Base-by-base conservation (phyloP, 2,797 vertebrate genomes). In the Aeoliscus strigatus region DNA sequence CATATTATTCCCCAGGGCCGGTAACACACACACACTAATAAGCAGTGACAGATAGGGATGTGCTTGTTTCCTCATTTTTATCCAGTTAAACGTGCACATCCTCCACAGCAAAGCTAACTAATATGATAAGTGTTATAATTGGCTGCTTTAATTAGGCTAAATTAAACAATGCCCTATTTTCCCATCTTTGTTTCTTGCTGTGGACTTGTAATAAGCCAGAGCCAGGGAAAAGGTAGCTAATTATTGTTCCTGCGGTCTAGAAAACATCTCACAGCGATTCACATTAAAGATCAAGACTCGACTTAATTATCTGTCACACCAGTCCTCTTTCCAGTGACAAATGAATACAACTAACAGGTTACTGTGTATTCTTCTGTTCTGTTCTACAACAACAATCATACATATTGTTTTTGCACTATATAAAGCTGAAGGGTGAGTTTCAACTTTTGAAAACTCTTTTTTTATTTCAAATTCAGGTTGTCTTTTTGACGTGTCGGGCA, bases 61-160 rank as follows among this genome's bases (percentile, higher is more conserved):
- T 73, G 26, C 61, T 65, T 58, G 53, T 67, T 73, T 61, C 31
- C 60, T 60, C 35, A 36, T 64, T 70, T 76, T 69, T 70, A 70
- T 76, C 75, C 46, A 58, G 31, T 76, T 68, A 66, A 63, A 73
- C 49, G 27, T 49, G 59, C 56, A 66, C 41, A 48, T 63, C 69
- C 75, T 78, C 71, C 9, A 13, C 60, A 69, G 77, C 63, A 70
- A 60, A 73, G 58, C 67, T 63, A 48, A 61, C 67, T 75, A 62
- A 67, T 78, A 63, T 68, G 68, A 75, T 83, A 83, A 79, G 66
- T 75, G 56, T 75, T 81, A 77, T 77, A 85, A 82, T 84, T 83
- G 79, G 67, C 57, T 64, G 30, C 70, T 80, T 79, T 81, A 77
- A 84, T 84, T 81, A 76, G 81, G 52, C 62, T 8, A 23, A 63